Evolutionary conservation across 2,797 vertebrate genomes (phyloP), one percentile per base, ranked within the genome.

Genomic region (Cirrhinus mrigala): DNA sequence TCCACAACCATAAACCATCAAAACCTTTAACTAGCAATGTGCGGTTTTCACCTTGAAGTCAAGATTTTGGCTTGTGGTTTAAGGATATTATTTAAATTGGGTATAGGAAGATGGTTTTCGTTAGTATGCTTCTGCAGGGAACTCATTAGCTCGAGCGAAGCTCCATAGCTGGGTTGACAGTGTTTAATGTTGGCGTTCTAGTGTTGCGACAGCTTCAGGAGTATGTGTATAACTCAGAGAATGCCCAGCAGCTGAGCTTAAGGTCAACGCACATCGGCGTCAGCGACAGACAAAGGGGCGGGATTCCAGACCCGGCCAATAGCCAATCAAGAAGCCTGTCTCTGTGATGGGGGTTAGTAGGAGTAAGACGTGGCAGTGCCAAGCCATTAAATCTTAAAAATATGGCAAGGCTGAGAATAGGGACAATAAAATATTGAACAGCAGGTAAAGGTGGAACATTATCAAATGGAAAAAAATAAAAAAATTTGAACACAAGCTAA

Each of bases 181-280:
- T 33, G 46, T 66, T 77, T 78, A 16, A 37, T 58, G 76, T n/a
- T 76, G 56, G 60, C 16, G 37, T 24, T 46, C 12, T 62, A 64
- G 81, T 86, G 77, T 74, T 83, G 81, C 64, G 8, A 83, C 85
- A 83, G 58, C 85, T 83, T 78, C 70, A 77, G n/a, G 27, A 74
- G 71, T 70, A 81, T 87, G 77, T 81, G 71, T 81, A 50, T 81
- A 81, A 74, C 82, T 73, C 76, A 0, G 70, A 84, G 78, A 76
- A 84, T 87, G 86, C 16, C 78, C 86, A 81, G 86, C 86, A 75
- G 82, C 71, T 83, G 70, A 81, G 83, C 82, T 73, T 87, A 84
- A 87, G 86, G 86, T 87, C 86, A 87, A 24, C 40, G 46, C 78
- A 69, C 78, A 62, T 81, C 77, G 81, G 56, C 48, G 37, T 84